Evolutionary conservation across 2,888 invertebrate genomes (phyloP), one percentile per base, ranked within the genome.

Genomic region (Acheta domesticus): DNA sequence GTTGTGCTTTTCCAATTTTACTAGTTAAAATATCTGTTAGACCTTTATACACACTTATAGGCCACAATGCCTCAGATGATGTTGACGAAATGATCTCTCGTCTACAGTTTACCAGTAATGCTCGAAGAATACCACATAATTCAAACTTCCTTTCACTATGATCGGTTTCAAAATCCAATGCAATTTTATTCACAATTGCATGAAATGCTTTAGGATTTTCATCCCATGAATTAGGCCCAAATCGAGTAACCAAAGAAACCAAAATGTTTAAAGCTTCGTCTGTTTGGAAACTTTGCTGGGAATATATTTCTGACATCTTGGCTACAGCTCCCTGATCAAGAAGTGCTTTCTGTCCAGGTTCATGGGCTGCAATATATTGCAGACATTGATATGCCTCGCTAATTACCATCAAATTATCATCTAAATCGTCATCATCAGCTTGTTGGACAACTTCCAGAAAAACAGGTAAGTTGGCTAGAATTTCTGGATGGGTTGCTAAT

Each of bases 91-190:
- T 90, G 5, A 91, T 88, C 80, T 91, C 89, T 84, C 91, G 91
- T 50, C 93, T 91, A 84, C 94, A 93, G 82, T 93, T 94, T 83
- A 91, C 91, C 49, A 96, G 85, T 48, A 96, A 88, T 2, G 93
- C 92, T 84, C 93, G 91, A 75, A 96, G 87, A 82, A 94, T 92
- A n/a, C 91, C 90, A 84, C 96, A 96, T 78, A 97, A 86, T 86
- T 96, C 95, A 88, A 97, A 97, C 87, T 97, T 97, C 81, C 94
- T 90, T 83, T 96, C 95, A 1, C 94, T 94, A 83, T 95, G 93
- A 86, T 96, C 96, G 0, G 94, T 94, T 84, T 95, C 94, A 89
- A 97, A 96, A 85, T 96, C 96, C 77, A 95, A 87, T 0, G 95
- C 91, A 82, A 96, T 93, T 87, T 95, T 93, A 84, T 93, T 94